These are phyloP conservation scores for Murina feae DNA, from an alignment of 2,113 vertebrate species.

Conservation along the genomic window DNA sequence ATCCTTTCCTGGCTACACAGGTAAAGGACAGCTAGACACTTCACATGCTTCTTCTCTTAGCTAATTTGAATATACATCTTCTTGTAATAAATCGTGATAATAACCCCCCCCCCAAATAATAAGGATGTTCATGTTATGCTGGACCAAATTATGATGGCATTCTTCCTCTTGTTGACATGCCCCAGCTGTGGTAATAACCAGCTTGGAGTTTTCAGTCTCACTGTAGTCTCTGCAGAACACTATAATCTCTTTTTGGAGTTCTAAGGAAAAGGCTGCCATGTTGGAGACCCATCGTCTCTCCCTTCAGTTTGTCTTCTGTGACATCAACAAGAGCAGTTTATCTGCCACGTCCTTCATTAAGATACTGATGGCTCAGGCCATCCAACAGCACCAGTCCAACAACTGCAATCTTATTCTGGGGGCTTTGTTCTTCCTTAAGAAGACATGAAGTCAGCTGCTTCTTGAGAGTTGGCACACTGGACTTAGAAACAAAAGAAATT, in stretches of 20 bases:
- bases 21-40: background rate
- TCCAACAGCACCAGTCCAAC: background rate
- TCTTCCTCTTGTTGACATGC: background rate
- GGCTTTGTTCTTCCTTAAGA: background rate
- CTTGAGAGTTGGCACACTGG: background rate
- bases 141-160: background rate
- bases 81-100: background rate
- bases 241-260: too few species aligned
- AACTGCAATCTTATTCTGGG: background rate
- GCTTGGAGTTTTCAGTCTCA: background rate
- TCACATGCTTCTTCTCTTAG: background rate
- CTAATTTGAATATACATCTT: background rate
- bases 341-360: background rate
- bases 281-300: background rate
- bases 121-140: background rate
- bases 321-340: background rate
- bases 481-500: background rate
- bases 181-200: background rate
- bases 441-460: background rate
- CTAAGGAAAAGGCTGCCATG: background rate
- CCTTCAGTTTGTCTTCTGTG: background rate
- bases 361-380: background rate
- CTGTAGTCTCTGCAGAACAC: too few species aligned
- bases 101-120: background rate
- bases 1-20: background rate